These are phyloP conservation scores for Monochamus alternatus DNA, from an alignment of 2,888 invertebrate species.

Conservation along the genomic window DNA sequence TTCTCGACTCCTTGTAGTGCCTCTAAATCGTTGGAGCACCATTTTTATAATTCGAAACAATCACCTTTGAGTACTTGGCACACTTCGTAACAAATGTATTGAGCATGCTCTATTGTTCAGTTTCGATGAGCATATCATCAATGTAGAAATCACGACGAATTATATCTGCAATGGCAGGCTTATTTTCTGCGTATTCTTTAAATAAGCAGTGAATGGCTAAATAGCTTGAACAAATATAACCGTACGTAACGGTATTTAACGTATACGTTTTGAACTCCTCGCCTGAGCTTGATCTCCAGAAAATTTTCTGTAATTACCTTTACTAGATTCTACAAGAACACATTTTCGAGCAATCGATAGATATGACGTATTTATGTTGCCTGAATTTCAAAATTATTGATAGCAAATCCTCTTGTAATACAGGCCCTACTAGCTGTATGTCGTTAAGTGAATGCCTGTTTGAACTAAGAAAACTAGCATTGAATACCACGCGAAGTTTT, in stretches of 20 bases:
- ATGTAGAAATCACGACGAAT: slow-evolving; percentile 38
- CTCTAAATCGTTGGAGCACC: background rate
- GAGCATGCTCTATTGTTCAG: slow-evolving; percentile 41
- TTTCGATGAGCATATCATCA: slow-evolving; percentile 37
- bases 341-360: background rate
- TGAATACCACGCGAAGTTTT: slow-evolving; percentile 1
- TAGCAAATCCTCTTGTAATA: slow-evolving; percentile 9
- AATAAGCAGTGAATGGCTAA: slow-evolving; percentile 36
- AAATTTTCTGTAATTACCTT: background rate
- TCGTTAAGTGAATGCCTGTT: background rate
- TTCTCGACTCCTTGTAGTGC: background rate
- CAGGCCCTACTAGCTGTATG: background rate
- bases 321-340: background rate
- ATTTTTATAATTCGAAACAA: background rate
- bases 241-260: slow-evolving; percentile 4
- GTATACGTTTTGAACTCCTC: background rate
- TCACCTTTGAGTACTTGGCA: background rate
- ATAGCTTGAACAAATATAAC: slow-evolving; percentile 33
- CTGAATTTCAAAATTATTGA: background rate
- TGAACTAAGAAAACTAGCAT: background rate
- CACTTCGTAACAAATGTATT: slow-evolving; percentile 32
- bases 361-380: background rate
- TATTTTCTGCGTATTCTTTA: slow-evolving; percentile 21
- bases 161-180: slow-evolving; percentile 22
- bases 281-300: background rate